Evolutionary conservation across 2,113 vertebrate species (phyloP), one percentile per base, ranked within the genome.

Genomic region (Ammospiza nelsoni): DNA sequence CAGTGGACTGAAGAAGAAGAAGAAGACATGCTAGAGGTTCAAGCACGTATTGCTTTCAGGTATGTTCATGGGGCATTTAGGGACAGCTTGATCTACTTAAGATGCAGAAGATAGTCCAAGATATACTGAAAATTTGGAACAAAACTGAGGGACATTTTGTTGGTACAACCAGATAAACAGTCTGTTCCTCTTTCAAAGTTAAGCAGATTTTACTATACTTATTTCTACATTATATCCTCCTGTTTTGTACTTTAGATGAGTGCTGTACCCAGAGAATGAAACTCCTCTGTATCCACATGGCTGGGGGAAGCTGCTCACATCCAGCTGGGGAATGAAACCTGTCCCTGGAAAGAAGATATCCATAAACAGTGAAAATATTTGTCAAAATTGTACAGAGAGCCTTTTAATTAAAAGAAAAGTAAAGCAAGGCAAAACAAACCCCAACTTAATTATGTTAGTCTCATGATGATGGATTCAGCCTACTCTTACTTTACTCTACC

Each of bases 161-260:
- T 83, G 55, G 58, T 92, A 52, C n/a, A 84, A 71, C 18, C 75
- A 74, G 66, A 80, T 66, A 85, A 80, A 83, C 58, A 69, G n/a
- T 58, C 86, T 80, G 49, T 49, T 90, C 37, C 55, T 87, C 46
- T 69, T 85, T 80, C 75, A 80, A 75, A 90, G 82, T 58, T 76
- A 76, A 87, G 46, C 41, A 72, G 48, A 62, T 81, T 91, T 96
- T 71, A 58, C 21, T 65, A 31, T n/a, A 80, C 52, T 24, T 52
- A 55, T 79, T 91, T 65, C 65, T 68, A 10, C 0, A 9, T 84
- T 72, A 52, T 48, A 41, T 43, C 20, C n/a, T 82, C 12, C 33
- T 46, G 12, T 57, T 72, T 65, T 76, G 19, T 79, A 58, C 20
- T 90, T 94, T 59, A 54, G 27, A 59, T 65, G 41, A 61, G 23